Base-by-base conservation (phyloP, 2,888 invertebrate species). In the Temnothorax unifasciatus region DNA sequence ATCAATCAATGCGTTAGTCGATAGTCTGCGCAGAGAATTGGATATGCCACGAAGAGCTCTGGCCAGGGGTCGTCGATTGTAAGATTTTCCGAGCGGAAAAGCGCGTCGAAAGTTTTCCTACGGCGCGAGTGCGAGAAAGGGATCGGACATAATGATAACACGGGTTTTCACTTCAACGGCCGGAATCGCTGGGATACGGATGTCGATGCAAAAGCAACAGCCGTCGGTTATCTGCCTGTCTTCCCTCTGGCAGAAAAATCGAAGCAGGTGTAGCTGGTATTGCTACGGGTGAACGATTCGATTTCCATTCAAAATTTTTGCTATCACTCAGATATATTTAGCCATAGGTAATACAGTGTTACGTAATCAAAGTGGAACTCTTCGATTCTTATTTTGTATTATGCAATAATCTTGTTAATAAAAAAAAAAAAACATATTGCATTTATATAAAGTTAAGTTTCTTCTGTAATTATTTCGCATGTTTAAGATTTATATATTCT, bases 11-110 rank as follows among this genome's bases (percentile, higher is more conserved):
- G 21, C 64, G 64, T 63, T 59, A 68, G 63, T 54, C 66, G 83
- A 83, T 79, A 84, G 29, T 84, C 68, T 57, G 54, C 63, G 54
- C 69, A 21, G 87, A 84, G 82, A 87, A 89, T 88, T 89, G 79
- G 86, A 89, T 87, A 82, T 34, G 73, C 69, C 64, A 44, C n/a
- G 54, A 57, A 83, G 69, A 82, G 5, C 52, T 29, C 54, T 25
- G 68, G 57, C 21, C 77, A 73, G 38, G 50, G 83, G 52, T 64
- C 25, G 79, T 38, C 69, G 66, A 85, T 82, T 47, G 54, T 29
- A 52, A 47, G 57, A 75, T 57, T 57, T 57, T 57, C 38, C 47
- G 47, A 21, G 21, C 69, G 68, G 84, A 76, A 75, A 85, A 84
- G 76, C 50, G 44, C 59, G 59, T 61, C 66, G 66, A 57, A 83